Percentiles rank a stretch among this genome's conserved stretches.
Conservation (phyloP, 2,113 vertebrate genomes). For the Odocoileus virginianus region DNA sequence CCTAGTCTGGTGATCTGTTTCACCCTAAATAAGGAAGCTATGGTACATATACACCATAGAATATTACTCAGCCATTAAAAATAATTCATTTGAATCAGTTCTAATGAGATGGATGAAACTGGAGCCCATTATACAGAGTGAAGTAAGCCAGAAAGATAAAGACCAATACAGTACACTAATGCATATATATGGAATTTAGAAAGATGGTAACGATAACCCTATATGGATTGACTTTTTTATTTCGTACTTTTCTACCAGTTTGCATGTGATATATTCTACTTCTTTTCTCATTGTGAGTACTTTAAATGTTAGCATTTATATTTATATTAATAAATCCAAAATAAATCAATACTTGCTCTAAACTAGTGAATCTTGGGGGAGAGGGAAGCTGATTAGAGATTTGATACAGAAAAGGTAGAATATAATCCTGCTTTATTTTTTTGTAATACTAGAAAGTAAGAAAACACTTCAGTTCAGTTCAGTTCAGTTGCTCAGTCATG, state of each 20-base stretch:
- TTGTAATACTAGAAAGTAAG: neutral
- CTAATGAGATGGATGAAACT: too few species aligned
- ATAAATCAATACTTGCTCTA: neutral
- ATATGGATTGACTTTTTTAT: neutral
- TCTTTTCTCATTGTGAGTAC: neutral
- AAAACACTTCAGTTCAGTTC: neutral
- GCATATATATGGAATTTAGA: too few species aligned
- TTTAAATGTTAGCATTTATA: neutral
- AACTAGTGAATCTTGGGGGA: neutral
- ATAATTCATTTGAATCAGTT: too few species aligned
- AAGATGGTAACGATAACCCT: too few species aligned
- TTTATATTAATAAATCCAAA: neutral
- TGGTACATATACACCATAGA: too few species aligned
- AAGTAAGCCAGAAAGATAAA: too few species aligned
- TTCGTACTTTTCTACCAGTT: neutral
- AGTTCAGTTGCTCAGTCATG: neutral
- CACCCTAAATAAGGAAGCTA: too few species aligned
- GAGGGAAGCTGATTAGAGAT: neutral
- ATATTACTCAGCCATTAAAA: too few species aligned
- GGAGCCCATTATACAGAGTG: too few species aligned
- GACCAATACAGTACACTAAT: too few species aligned
- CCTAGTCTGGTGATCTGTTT: too few species aligned
- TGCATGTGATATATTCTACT: neutral
- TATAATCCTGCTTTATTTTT: neutral
- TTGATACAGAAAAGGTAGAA: neutral